phyloP scores from a whole-genome alignment of 2,113 vertebrate genomes.

The Morone saxatilis region DNA sequence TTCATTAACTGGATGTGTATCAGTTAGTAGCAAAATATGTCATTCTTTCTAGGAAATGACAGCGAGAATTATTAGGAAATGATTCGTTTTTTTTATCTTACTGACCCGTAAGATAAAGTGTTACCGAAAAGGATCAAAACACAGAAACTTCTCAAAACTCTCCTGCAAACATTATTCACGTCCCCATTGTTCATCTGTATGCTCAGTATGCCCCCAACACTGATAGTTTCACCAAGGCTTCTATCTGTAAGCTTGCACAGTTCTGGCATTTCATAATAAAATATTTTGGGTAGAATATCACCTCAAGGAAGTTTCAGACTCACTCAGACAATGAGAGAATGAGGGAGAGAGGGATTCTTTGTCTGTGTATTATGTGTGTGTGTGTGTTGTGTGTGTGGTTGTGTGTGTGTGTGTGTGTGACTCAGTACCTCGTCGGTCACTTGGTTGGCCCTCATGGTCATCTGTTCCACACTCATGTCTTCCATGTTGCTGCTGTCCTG shows the following conservation, averaged over 20 bases:
- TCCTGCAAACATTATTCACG: not conserved
- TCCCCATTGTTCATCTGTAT: not conserved
- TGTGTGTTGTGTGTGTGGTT: no score
- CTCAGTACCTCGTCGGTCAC: constrained; percentile 95
- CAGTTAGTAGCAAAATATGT: not conserved
- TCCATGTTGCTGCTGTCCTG: constrained; percentile 87
- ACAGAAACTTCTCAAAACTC: not conserved
- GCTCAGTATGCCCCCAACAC: not conserved
- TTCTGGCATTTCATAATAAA: not conserved
- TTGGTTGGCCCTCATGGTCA: constrained; percentile 90
- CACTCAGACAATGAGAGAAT: not conserved
- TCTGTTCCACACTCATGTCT: constrained; percentile 90
- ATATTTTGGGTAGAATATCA: not conserved
- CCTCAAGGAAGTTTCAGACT: not conserved
- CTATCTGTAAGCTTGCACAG: not conserved
- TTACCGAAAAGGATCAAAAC: not conserved
- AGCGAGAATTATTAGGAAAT: not conserved
- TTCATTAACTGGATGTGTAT: not conserved
- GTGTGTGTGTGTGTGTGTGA: constrained; percentile 1
- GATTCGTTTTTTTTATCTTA: no score
- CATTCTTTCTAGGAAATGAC: not conserved
- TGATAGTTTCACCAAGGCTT: not conserved
- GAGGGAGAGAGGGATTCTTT: not conserved
- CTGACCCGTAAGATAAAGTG: not conserved
- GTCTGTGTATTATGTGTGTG: no score